Conservation (phyloP, 2,888 invertebrate genomes). For the Hirtodrosophila histrioides region DNA sequence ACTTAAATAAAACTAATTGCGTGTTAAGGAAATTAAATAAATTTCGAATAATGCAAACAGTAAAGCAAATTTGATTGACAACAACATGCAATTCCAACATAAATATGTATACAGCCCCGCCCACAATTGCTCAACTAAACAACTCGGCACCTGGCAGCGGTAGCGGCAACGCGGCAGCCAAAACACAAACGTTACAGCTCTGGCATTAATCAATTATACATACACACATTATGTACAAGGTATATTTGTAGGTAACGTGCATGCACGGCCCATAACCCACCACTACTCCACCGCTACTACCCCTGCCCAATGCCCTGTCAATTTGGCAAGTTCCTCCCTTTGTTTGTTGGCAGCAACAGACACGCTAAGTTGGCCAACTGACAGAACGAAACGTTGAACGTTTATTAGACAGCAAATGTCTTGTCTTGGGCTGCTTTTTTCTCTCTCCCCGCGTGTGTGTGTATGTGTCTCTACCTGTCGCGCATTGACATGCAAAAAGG, state of each 20-base stretch:
- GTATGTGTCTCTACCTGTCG: conserved; percentile 72
- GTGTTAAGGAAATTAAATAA: conserved; percentile 77
- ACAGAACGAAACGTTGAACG: conserved; percentile 61
- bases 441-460: conserved; percentile 3
- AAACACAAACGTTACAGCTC: conserved; percentile 67
- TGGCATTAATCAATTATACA: conserved; percentile 69
- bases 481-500: conserved; percentile 72
- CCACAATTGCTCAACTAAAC: conserved; percentile 71
- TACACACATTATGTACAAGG: conserved; percentile 33
- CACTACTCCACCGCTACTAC: not conserved
- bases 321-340: conserved; percentile 57
- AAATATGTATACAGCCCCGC: conserved; percentile 12
- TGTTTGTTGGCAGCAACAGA: conserved; percentile 50
- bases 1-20: conserved; percentile 80
- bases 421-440: conserved; percentile 26
- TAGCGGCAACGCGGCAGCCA: conserved; percentile 50
- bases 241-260: conserved; percentile 32
- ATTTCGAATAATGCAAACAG: conserved; percentile 77
- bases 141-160: conserved; percentile 62
- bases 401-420: conserved; percentile 78
- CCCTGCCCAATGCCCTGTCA: conserved; percentile 32
- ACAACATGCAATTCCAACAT: conserved; percentile 69
- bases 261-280: conserved; percentile 34
- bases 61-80: conserved; percentile 77
- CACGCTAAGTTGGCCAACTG: conserved; percentile 69